Base-by-base conservation (phyloP, 2,113 vertebrate genomes). In the Serinus canaria region DNA sequence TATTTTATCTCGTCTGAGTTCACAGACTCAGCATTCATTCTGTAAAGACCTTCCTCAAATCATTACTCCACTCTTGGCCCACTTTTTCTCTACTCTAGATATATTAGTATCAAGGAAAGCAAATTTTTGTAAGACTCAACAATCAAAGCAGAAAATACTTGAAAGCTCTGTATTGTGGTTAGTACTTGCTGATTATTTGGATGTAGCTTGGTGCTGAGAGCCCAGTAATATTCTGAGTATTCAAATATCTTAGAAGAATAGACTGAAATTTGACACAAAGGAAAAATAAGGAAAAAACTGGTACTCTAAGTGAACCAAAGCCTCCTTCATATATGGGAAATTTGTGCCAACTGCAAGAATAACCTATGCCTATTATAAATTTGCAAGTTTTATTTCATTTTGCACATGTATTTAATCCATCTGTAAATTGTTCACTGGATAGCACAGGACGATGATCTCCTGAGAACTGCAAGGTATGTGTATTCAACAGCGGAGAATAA, bases 401-500 rank as follows among this genome's bases (percentile, higher is more conserved):
- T 97, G 87, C 95, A 89, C 95, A 90, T 96, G 93, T 94, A 96
- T 97, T 98, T 98, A 98, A 98, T 97, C 97, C 83, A 60, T 97
- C 92, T 94, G 97, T 91, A 97, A 97, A 97, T 95, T 97, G 95
- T 96, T 97, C 97, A 92, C 91, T 95, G 97, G 97, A 64, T 95
- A 96, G 95, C 94, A 89, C 87, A 87, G 92, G 89, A 80, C 21
- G 27, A 90, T 83, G 84, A 64, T 96, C 97, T 98, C 97, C 93
- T 11, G 95, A 97, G 98, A 97, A 94, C 97, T 96, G 95, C 95
- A 97, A 98, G 97, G 97, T 98, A 96, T 97, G 96, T 98, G 97
- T 98, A 96, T 96, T 98, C 98, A 98, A 97, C 96, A 92, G 97
- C 93, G 95, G 97, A 97, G 97, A 97, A 98, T 97, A 98, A 98